Base-by-base conservation (phyloP, 2,113 vertebrate genomes). In the Alexandromys fortis region DNA sequence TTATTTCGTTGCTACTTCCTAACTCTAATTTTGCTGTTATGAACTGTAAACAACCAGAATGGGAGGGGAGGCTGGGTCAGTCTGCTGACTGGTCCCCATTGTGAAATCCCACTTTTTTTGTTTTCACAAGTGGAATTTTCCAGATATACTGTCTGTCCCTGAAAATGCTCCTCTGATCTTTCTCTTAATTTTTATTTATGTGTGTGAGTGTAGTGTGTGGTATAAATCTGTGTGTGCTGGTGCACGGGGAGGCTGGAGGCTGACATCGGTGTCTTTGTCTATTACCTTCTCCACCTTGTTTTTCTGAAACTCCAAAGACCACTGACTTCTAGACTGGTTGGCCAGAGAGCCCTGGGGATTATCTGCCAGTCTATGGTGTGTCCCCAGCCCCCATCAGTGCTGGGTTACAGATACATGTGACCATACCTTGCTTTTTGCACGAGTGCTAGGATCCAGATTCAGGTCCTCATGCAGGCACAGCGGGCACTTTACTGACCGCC, bases 21-120 rank as follows among this genome's bases (percentile, higher is more conserved):
- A 58, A n/a, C 21, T 38, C 21, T 58, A 58, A 81, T 24, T 38
- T 26, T 81, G 52, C 52, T 26, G 52, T 81, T 49, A 24, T 10
- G 33, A 81, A n/a, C 22, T 81, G 78, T 24, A 35, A 55, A 55
- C 52, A 24, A n/a, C 52, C 17, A 38, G 38, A 26, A 28, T 2
- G n/a, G 21, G 30, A 12, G 24, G 42, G 28, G 10, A 33, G 5
- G 52, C 16, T 22, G 30, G 33, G 7, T 17, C 72, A 24, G 70
- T 55, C 45, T 28, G 70, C n/a, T 89, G 26, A 7, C 45, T 61
- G 38, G 47, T 70, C 30, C 81, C 86, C 67, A 30, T 70, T 96
- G 92, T 75, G 52, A 97, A 94, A 96, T 72, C 19, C 63, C 45
- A 81, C 75, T 68, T 92, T 42, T 42, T 82, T 89, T 76, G 68